Evolutionary conservation across 2,888 invertebrate species (phyloP).

Genomic region (Aphrophora alni): DNA sequence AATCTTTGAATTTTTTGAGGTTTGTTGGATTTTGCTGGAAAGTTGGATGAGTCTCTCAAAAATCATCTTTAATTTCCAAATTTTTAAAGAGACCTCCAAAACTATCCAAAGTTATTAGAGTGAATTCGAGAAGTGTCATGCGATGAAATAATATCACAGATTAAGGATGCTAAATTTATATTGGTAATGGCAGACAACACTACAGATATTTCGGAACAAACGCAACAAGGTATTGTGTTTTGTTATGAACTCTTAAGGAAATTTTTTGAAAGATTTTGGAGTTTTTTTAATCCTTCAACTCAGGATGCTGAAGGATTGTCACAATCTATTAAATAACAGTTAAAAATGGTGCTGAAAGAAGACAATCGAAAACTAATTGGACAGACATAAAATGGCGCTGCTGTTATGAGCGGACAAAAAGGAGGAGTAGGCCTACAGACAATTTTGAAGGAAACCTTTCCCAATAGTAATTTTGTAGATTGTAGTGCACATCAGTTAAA

Average conservation of each 20-base stretch:
- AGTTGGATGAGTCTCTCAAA: too few relatives aligned
- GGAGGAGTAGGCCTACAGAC: too few relatives aligned
- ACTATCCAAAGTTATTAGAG: too few relatives aligned
- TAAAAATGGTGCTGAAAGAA: not conserved
- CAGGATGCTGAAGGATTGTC: not conserved
- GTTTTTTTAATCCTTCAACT: not conserved
- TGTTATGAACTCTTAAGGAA: not conserved
- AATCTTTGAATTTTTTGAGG: too few relatives aligned
- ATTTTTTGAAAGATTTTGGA: not conserved
- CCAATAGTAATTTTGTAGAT: not conserved
- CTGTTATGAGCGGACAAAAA: too few relatives aligned
- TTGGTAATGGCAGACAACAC: not conserved
- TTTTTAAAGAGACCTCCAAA: too few relatives aligned
- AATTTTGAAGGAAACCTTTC: too few relatives aligned
- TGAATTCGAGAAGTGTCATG: too few relatives aligned
- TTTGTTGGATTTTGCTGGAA: too few relatives aligned
- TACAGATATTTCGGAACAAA: not conserved
- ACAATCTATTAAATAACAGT: not conserved
- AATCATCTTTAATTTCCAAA: too few relatives aligned
- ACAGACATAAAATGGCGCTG: not conserved
- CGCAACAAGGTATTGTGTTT: not conserved
- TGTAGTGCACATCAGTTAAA: not conserved
- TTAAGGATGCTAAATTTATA: not conserved
- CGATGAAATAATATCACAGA: too few relatives aligned
- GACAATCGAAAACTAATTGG: not conserved